Conservation (phyloP, 2,797 vertebrate genomes). For the Podarcis siculus region DNA sequence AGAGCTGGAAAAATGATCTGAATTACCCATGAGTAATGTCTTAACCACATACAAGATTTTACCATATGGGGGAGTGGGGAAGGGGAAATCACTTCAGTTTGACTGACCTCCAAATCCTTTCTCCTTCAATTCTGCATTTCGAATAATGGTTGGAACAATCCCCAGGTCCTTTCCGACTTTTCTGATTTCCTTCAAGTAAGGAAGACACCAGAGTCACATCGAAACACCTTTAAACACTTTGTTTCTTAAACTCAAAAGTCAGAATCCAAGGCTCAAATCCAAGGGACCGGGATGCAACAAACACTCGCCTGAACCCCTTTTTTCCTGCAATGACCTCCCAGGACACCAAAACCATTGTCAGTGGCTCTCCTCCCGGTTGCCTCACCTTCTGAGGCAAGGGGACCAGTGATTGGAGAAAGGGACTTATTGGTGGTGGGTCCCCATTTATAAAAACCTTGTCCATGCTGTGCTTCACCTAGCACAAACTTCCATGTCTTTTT, state of each 20-base stretch:
- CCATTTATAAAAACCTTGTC: neutral
- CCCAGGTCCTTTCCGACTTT: slow-evolving; percentile 89
- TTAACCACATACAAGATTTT: neutral
- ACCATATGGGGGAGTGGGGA: neutral
- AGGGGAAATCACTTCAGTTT: neutral
- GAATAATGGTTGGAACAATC: slow-evolving; percentile 90
- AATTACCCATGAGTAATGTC: neutral
- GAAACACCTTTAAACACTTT: neutral
- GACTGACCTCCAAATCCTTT: slow-evolving; percentile 93
- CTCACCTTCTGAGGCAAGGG: neutral
- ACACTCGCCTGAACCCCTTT: neutral
- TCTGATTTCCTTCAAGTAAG: slow-evolving; percentile 88
- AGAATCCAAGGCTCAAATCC: too few species aligned
- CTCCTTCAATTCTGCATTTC: slow-evolving; percentile 91
- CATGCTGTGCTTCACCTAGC: neutral
- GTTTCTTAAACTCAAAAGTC: neutral
- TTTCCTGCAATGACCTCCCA: neutral
- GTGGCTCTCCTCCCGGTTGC: neutral
- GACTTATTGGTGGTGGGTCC: neutral
- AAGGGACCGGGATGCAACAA: neutral
- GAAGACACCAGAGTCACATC: neutral
- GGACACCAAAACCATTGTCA: neutral
- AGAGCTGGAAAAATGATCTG: neutral
- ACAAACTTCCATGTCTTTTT: neutral
- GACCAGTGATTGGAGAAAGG: neutral